Conservation (phyloP, 2,888 invertebrate species). For the Dicroscelio sp. region DNA sequence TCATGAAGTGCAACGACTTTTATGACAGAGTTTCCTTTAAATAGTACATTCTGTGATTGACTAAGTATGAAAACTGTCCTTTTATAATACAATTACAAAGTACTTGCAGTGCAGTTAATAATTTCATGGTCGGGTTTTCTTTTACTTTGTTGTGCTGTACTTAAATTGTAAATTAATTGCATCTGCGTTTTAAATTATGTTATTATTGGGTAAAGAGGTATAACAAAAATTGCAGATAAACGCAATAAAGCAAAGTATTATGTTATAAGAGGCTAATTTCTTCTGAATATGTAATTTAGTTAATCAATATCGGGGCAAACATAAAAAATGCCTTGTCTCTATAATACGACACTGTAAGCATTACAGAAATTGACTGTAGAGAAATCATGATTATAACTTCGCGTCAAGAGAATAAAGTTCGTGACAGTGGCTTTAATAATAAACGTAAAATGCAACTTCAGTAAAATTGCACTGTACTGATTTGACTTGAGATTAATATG, state of each 20-base stretch:
- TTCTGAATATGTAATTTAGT: neutral
- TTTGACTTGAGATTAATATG: neutral
- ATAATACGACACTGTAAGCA: neutral
- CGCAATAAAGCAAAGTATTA: too few relatives aligned
- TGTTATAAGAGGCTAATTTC: neutral
- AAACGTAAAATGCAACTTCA: conserved; percentile 38
- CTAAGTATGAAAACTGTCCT: conserved; percentile 47
- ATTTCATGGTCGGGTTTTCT: conserved; percentile 18
- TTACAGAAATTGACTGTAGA: conserved; percentile 55
- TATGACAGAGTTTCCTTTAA: conserved; percentile 56
- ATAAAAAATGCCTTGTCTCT: neutral
- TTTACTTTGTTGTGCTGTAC: neutral
- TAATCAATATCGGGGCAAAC: neutral
- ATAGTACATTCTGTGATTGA: conserved; percentile 43
- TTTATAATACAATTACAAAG: conserved; percentile 29
- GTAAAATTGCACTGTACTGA: conserved; percentile 32
- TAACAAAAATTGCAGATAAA: too few relatives aligned
- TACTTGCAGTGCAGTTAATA: conserved; percentile 23
- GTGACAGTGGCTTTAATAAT: conserved; percentile 64
- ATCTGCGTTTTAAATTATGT: too few relatives aligned
- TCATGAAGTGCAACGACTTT: conserved; percentile 43
- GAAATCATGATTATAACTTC: conserved; percentile 50
- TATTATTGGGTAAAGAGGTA: too few relatives aligned
- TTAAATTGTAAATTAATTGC: neutral
- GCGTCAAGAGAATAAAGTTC: conserved; percentile 46